Percentiles rank a stretch among this genome's conserved stretches.
phyloP scores from a whole-genome alignment of 2,888 invertebrate genomes.

The Brachyopa scutellaris region DNA sequence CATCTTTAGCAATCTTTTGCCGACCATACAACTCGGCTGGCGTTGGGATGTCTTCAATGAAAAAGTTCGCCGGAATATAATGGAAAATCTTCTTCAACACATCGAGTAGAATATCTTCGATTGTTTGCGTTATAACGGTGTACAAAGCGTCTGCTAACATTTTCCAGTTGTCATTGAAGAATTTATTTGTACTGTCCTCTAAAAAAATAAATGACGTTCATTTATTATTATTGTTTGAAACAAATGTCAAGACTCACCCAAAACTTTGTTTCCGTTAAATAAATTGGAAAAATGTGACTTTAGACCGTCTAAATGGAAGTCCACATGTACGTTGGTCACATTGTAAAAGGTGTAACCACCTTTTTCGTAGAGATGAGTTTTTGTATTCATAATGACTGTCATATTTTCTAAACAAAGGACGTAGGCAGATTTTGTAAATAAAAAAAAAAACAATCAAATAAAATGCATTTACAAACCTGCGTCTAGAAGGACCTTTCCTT shows the following conservation, averaged over 20 bases:
- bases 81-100: slow-evolving; percentile 87
- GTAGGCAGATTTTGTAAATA: no score
- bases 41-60: slow-evolving; percentile 85
- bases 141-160: slow-evolving; percentile 87
- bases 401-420: slow-evolving; percentile 86
- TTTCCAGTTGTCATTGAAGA: slow-evolving; percentile 89
- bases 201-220: slow-evolving; percentile 57
- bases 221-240: neutral
- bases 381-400: slow-evolving; percentile 86
- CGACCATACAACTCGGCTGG: slow-evolving; percentile 78
- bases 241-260: slow-evolving; percentile 83
- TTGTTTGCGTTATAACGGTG: slow-evolving; percentile 87
- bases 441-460: no score
- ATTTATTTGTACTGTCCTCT: slow-evolving; percentile 90
- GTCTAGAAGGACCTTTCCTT: slow-evolving; percentile 87
- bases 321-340: slow-evolving; percentile 86
- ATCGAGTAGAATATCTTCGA: slow-evolving; percentile 87
- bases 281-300: slow-evolving; percentile 87
- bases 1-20: slow-evolving; percentile 6
- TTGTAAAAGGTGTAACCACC: slow-evolving; percentile 87
- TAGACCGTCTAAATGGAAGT: slow-evolving; percentile 87
- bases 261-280: slow-evolving; percentile 87
- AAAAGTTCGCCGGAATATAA: slow-evolving; percentile 87
- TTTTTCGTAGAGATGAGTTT: slow-evolving; percentile 85
- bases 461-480: no score